Conservation (phyloP, 2,888 invertebrate species). For the Phalera bucephala region DNA sequence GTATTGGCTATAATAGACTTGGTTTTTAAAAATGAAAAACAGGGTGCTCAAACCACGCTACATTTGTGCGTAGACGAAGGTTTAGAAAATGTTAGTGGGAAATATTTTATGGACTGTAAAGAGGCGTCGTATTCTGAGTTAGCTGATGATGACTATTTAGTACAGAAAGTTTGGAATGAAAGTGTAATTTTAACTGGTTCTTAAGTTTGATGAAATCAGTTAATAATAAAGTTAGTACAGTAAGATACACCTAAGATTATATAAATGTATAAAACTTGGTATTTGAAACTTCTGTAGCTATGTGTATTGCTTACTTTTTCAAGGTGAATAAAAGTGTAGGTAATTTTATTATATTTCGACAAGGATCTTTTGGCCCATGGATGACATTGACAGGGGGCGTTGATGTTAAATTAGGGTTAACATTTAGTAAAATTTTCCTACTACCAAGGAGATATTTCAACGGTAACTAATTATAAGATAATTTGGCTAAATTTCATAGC, state of each 20-base stretch:
- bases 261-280: background rate
- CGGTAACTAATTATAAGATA: no score
- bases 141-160: constrained; percentile 85
- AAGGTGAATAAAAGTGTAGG: no score
- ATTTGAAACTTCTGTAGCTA: background rate
- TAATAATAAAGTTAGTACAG: no score
- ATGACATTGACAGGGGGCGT: no score
- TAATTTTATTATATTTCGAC: no score
- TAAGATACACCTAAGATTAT: no score
- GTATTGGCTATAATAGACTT: constrained; percentile 80
- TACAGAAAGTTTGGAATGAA: constrained; percentile 89
- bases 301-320: no score
- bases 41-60: constrained; percentile 91
- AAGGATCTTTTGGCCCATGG: no score
- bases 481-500: no score
- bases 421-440: no score
- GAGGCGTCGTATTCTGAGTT: constrained; percentile 75
- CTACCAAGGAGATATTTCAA: no score
- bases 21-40: constrained; percentile 86
- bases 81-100: constrained; percentile 86
- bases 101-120: constrained; percentile 90
- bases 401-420: no score
- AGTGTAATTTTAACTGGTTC: constrained; percentile 38
- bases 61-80: constrained; percentile 89
- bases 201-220: background rate